Evolutionary conservation across 2,797 vertebrate species (phyloP), one percentile per base, ranked within the genome.

Genomic region (Oophaga sylvatica): DNA sequence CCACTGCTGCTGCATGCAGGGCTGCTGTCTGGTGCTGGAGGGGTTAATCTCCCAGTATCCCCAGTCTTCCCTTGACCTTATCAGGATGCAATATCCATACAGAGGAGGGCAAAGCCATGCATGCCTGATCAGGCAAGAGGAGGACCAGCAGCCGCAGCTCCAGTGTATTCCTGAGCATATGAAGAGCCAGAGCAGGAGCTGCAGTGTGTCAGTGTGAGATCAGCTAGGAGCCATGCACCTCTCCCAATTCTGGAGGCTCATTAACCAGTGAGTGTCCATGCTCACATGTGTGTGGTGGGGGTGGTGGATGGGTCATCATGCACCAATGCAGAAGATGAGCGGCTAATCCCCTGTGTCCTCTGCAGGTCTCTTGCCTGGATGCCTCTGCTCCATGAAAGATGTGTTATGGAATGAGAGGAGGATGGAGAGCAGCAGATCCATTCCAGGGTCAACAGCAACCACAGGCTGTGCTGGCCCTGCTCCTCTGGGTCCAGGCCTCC

Each of bases 351-450:
- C 59, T 62, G 90, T 76, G 90, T 81, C 67, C 90, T 86, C 91
- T 93, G 92, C 93, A 95, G 94, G 92, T 92, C 90, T 91, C 29
- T 35, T 90, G 88, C 92, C 91, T 89, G 92, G 91, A 94, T 94
- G 94, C 93, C 92, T 93, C 91, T 92, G 90, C 92, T 90, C 92
- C 93, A 91, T 92, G 92, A 94, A 95, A 95, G 93, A 95, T 95
- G 95, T 93, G 92, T 93, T 89, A 94, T 95, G 95, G 95, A 94
- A 94, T 93, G 93, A 93, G 90, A 91, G 93, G 91, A 91, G 93
- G 91, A 91, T 93, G 91, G 92, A 88, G 88, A 90, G 89, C 93
- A 90, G 88, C 92, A 90, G 90, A 91, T 90, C 91, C 89, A 48
- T 91, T 92, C 90, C 90, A 91, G 91, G 93, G 92, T 79, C 90